phyloP scores from a whole-genome alignment of 1,140 invertebrate genomes.

The Halesus radiatus region DNA sequence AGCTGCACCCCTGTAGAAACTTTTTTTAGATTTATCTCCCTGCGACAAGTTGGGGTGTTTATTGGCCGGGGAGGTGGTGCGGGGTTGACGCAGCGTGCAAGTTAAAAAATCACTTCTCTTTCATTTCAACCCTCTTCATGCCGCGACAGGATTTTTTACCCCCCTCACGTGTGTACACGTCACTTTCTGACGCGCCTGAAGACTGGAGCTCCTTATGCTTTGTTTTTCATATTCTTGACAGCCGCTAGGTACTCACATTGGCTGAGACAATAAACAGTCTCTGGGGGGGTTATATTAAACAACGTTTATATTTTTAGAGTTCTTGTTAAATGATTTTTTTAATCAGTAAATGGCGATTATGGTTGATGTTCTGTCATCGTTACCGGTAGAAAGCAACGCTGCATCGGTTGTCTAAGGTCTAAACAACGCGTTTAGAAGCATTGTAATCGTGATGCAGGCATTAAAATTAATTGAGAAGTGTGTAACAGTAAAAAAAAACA shows the following conservation, averaged over 20 bases:
- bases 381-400: too few relatives aligned
- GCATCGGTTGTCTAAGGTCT: too few relatives aligned
- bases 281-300: too few relatives aligned
- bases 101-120: slow-evolving; percentile 58
- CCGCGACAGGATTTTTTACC: slow-evolving; percentile 19
- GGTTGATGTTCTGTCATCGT: too few relatives aligned
- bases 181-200: slow-evolving; percentile 33
- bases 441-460: too few relatives aligned
- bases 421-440: too few relatives aligned
- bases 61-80: slow-evolving; percentile 47
- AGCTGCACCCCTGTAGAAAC: slow-evolving; percentile 18
- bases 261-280: background rate
- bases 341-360: too few relatives aligned
- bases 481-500: too few relatives aligned
- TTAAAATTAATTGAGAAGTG: too few relatives aligned
- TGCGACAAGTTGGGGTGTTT: slow-evolving; percentile 56
- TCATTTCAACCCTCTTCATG: slow-evolving; percentile 51
- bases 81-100: slow-evolving; percentile 36
- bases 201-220: background rate
- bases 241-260: background rate
- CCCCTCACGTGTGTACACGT: slow-evolving; percentile 24
- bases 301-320: too few relatives aligned
- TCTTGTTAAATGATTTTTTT: too few relatives aligned
- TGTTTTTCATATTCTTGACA: slow-evolving; percentile 27
- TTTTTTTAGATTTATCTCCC: slow-evolving; percentile 45